Evolutionary conservation across 2,113 vertebrate genomes (phyloP), one percentile per base, ranked within the genome.

Genomic region (Epinephelus lanceolatus): DNA sequence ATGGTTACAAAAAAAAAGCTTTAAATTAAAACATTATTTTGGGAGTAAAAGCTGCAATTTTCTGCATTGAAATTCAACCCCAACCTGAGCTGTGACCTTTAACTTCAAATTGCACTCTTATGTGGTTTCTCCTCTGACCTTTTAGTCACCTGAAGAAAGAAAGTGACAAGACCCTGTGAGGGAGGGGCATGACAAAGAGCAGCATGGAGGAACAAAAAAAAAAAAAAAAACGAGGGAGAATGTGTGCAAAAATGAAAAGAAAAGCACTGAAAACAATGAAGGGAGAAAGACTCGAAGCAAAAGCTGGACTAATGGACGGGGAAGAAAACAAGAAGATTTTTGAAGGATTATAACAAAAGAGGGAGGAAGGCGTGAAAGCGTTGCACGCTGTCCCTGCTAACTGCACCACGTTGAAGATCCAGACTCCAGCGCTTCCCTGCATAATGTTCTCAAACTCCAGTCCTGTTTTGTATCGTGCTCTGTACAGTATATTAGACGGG

Each of bases 101-200:
- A 8, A 13, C 57, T 65, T 45, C 13, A 42, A 27, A 7, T 37
- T 73, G 25, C 21, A 37, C 53, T 42, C 52, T 79, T 15, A 81
- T 49, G 47, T 1, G 2, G 70, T 77, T 84, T 71, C 42, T 65
- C 18, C 86, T 51, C 81, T 85, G 75, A 68, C 68, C 47, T 52
- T 94, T 80, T 59, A 99, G 98, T 95, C 98, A 98, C 96, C 96
- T 99, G 96, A 99, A 99, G 96, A 99, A 99, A 92, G 98, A 99
- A 92, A 99, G 97, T 63, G 98, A 99, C 95, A 99, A 99, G 95
- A 96, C 97, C 87, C 97, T 99, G 96, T 99, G 97, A 97, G 94
- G 92, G 95, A 86, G 90, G 88, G 86, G 77, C 83, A 76, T 45
- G 42, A 83, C 49, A 17, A 70, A 85, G 87, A 89, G 89, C 91